Evolutionary conservation across 1,140 invertebrate genomes (phyloP).

Genomic region (Rhyacophila brunnea): DNA sequence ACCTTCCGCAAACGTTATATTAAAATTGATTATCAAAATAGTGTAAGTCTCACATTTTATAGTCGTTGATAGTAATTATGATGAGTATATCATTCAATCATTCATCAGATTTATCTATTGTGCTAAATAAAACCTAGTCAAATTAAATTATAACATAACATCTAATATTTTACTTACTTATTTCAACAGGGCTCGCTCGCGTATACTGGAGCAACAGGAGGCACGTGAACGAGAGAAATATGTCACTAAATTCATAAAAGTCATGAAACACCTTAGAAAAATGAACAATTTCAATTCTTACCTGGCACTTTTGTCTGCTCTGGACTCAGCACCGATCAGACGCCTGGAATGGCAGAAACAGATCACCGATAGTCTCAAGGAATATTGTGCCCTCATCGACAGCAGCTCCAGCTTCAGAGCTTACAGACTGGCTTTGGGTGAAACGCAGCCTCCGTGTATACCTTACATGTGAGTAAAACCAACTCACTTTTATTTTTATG

Average conservation of each 20-base stretch:
- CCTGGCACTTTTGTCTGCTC: slow-evolving; percentile 90
- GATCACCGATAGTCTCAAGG: slow-evolving; percentile 88
- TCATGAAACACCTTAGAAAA: slow-evolving; percentile 96
- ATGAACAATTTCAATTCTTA: slow-evolving; percentile 99
- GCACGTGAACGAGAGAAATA: slow-evolving; percentile 94
- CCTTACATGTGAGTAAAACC: slow-evolving; percentile 89
- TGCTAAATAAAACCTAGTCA: too few species aligned
- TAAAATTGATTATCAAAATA: too few species aligned
- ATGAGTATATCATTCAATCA: too few species aligned
- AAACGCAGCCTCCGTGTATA: slow-evolving; percentile 95
- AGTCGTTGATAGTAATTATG: too few species aligned
- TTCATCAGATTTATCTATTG: too few species aligned
- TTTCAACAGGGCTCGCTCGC: slow-evolving; percentile 64
- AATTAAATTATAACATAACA: too few species aligned
- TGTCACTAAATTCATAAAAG: slow-evolving; percentile 96
- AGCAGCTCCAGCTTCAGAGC: slow-evolving; percentile 93
- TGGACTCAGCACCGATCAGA: slow-evolving; percentile 94
- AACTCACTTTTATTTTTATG: slow-evolving; percentile 14
- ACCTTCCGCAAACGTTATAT: too few species aligned
- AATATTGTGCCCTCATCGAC: slow-evolving; percentile 94
- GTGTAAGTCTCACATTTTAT: too few species aligned
- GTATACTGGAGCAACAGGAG: slow-evolving; percentile 68
- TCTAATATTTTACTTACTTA: slow-evolving; percentile 9
- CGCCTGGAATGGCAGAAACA: slow-evolving; percentile 93
- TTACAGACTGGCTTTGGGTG: slow-evolving; percentile 89